phyloP scores from a whole-genome alignment of 2,797 vertebrate species.

The Acanthiza pusilla region DNA sequence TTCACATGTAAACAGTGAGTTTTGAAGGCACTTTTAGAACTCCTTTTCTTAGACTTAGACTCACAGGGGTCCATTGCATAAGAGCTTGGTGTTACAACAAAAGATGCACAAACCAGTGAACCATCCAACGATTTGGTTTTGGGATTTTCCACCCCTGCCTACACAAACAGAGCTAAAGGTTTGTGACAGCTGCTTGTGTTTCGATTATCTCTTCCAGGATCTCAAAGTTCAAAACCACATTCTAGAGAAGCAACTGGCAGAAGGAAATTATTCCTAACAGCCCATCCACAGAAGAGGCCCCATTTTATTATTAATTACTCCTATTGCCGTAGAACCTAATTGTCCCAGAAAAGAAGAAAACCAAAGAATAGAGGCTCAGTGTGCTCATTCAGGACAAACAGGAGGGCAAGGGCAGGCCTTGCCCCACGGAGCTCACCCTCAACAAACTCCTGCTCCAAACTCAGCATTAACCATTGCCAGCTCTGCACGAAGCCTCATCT shows the following conservation, averaged over 20 bases:
- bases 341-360: neutral
- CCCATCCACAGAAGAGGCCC: neutral
- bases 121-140: neutral
- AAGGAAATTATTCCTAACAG: constrained; percentile 48
- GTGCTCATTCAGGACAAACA: neutral
- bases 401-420: neutral
- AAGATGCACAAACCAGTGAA: neutral
- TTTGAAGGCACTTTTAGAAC: neutral
- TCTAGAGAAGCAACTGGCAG: constrained; percentile 49
- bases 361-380: neutral
- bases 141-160: constrained; percentile 17
- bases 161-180: constrained; percentile 49
- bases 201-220: constrained; percentile 19
- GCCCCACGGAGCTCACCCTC: neutral
- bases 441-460: neutral
- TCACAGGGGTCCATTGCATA: neutral
- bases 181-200: constrained; percentile 55
- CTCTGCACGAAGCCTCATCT: neutral
- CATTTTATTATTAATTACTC: constrained; percentile 56
- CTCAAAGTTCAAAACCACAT: constrained; percentile 53
- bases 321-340: constrained; percentile 29
- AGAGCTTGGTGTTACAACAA: neutral
- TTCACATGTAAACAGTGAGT: neutral
- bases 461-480: neutral
- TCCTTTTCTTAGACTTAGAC: neutral